Evolutionary conservation across 2,113 vertebrate genomes (phyloP), one percentile per base, ranked within the genome.

Genomic region (Notothenia rossii): DNA sequence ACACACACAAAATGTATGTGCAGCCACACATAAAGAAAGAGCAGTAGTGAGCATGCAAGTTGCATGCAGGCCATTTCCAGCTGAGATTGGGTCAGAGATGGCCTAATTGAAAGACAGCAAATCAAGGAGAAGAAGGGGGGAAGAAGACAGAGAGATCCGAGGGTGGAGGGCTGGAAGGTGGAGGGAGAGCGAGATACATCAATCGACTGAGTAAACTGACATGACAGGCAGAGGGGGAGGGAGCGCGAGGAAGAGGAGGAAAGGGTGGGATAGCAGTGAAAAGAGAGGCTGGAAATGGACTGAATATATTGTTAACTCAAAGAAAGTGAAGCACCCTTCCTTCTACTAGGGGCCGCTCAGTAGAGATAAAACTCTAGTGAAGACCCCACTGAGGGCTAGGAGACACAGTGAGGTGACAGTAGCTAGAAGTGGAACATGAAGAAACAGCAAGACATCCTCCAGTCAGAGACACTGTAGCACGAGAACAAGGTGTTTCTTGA

Each of bases 61-160:
- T 58, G 60, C 61, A 86, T 59, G 67, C 65, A 86, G 72, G 65
- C 70, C 43, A 69, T 20, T 73, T 76, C 64, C 33, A 81, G 79
- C 79, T 40, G 49, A 83, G 77, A 62, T 17, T 43, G 68, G 61
- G 77, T 72, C 72, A 85, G 72, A 25, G 78, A 80, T 87, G 86
- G 83, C 88, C 91, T 93, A 90, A 84, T 88, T 92, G 79, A 83
- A 79, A 88, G 84, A 88, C 53, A 70, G 77, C 85, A 85, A 85
- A 88, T 83, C 82, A 81, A 87, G 83, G 75, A 86, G 86, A 89
- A 83, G 83, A 83, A 60, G 56, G 50, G 75, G 80, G 77, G 77
- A 79, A 71, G 79, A 81, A 71, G 77, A 81, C 65, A 65, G 60
- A 53, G 58, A 78, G 72, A 77, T 80, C 3, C 50, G 75, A 51